These are phyloP conservation scores for Noctilio leporinus DNA, from an alignment of 2,113 vertebrate species.

Conservation along the genomic window DNA sequence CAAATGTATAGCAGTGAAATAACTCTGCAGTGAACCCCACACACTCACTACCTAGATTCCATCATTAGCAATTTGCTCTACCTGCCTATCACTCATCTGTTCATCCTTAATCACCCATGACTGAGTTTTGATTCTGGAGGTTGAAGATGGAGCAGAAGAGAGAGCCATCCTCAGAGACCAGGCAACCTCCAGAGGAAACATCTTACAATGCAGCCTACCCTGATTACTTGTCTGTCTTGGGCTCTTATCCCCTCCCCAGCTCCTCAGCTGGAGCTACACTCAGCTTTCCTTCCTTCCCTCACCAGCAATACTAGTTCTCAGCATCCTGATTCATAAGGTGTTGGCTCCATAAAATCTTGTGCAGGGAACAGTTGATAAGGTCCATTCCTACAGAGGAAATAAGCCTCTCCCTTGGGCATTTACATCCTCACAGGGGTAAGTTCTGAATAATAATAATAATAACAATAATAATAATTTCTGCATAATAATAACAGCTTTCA, in stretches of 20 bases:
- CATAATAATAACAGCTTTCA: neutral
- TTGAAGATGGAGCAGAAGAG: neutral
- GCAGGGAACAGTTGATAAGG: neutral
- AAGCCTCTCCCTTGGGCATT: neutral
- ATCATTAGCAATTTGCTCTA: neutral
- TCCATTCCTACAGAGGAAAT: neutral
- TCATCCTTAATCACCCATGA: neutral
- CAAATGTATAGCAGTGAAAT: neutral
- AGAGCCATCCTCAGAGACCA: neutral
- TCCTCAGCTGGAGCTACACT: neutral
- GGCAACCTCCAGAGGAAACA: neutral
- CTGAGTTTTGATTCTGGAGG: neutral
- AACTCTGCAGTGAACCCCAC: neutral
- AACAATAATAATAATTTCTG: neutral
- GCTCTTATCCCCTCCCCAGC: neutral
- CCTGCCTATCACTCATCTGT: neutral
- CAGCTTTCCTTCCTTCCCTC: neutral
- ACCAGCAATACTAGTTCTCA: neutral
- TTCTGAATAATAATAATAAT: neutral
- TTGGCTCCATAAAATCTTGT: neutral
- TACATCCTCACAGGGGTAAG: neutral
- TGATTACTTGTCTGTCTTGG: neutral
- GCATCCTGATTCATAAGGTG: neutral
- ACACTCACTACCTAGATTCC: neutral
- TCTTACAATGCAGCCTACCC: neutral